Evolutionary conservation across 2,888 invertebrate genomes (phyloP), one percentile per base, ranked within the genome.

Genomic region (Drosophila vallismaia): DNA sequence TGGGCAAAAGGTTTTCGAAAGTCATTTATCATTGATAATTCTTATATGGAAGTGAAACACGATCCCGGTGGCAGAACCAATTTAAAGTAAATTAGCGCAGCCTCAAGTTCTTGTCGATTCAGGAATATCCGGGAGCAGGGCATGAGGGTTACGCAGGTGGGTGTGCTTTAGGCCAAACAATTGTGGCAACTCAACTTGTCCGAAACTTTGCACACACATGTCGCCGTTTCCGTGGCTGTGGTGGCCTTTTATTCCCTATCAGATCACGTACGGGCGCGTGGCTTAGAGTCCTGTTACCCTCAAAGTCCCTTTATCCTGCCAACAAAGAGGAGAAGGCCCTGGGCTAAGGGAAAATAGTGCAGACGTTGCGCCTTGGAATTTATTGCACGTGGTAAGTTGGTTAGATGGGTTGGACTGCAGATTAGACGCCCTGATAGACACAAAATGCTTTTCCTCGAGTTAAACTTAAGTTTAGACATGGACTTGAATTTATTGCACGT

Each of bases 381-480:
- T 82, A 85, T 82, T 79, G 85, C 85, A 82, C 79, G 82, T 82
- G 85, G 82, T 68, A 77, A 82, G 74, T 79, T 76, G 75, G 57
- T 75, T 52, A 79, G 79, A 74, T 84, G 75, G 81, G 63, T 63
- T 70, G 81, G 78, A 84, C 81, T 82, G 82, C 77, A 82, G 82
- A 82, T 82, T 82, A 85, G 82, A 85, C 77, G 68, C 73, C 42
- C 85, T 76, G 82, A 82, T 82, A 82, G 79, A 85, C 82, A 79
- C 77, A 81, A 77, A 82, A 82, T 77, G 82, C 57, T 71, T 79
- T 78, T 75, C 73, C 79, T 75, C 66, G 24, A 80, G 63, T 68
- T 82, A 71, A 82, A 82, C 82, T 79, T 79, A 85, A 74, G 85
- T 85, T 82, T 85, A 70, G 85, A 81, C 85, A 74, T 77, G 82